phyloP scores from a whole-genome alignment of 2,113 vertebrate genomes.

The Protobothrops flavoviridis region DNA sequence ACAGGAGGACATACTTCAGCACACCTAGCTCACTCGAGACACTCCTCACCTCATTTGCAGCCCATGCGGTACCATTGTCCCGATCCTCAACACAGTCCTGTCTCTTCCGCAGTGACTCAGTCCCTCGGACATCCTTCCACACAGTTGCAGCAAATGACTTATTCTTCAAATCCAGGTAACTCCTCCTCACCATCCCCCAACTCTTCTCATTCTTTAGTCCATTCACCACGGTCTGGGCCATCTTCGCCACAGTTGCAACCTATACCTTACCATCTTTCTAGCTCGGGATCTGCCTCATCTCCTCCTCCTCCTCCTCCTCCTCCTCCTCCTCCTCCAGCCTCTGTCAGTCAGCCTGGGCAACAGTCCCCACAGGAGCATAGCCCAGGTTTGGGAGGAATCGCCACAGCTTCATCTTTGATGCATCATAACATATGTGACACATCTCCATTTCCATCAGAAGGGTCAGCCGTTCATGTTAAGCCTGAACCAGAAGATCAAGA shows the following conservation, averaged over 20 bases:
- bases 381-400: slow-evolving; percentile 77
- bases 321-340: slow-evolving; percentile 54
- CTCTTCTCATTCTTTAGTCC: slow-evolving; percentile 78
- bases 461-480: slow-evolving; percentile 84
- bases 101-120: slow-evolving; percentile 73
- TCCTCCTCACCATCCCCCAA: slow-evolving; percentile 83
- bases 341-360: slow-evolving; percentile 83
- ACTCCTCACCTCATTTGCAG: slow-evolving; percentile 78
- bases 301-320: slow-evolving; percentile 57
- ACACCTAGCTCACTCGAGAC: slow-evolving; percentile 73
- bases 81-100: slow-evolving; percentile 71
- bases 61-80: slow-evolving; percentile 82
- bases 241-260: slow-evolving; percentile 91
- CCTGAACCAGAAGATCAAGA: slow-evolving; percentile 92
- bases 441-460: slow-evolving; percentile 80
- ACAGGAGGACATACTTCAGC: slow-evolving; percentile 76
- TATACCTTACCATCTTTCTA: slow-evolving; percentile 89
- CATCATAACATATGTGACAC: slow-evolving; percentile 77
- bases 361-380: slow-evolving; percentile 85
- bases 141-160: slow-evolving; percentile 84
- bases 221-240: slow-evolving; percentile 88
- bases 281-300: slow-evolving; percentile 76
- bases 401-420: slow-evolving; percentile 70
- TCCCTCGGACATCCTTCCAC: slow-evolving; percentile 79
- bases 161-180: slow-evolving; percentile 80